Evolutionary conservation across 2,113 vertebrate species (phyloP), one percentile per base, ranked within the genome.

Genomic region (Mastomys coucha): DNA sequence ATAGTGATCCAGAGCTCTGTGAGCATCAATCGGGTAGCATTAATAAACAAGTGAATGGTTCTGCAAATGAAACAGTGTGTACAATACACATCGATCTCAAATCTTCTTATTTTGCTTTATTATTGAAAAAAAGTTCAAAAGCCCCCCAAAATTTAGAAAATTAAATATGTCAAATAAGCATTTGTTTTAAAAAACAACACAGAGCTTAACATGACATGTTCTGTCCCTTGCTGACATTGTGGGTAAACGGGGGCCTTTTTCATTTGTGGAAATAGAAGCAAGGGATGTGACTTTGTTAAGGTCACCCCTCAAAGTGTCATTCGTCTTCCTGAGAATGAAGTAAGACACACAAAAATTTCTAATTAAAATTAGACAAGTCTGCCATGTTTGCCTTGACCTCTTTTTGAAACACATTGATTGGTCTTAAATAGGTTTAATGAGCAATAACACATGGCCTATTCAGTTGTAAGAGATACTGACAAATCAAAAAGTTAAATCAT

Each of bases 401-500:
- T 65, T 65, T 72, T 42, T 51, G 31, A 88, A 85, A 60, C 58
- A 67, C 39, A n/a, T n/a, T 88, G 9, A 10, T 33, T 45, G n/a
- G 36, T 51, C 67, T 86, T 36, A 75, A 72, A 16, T 42, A 78
- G 53, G 2, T 49, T 76, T 94, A 93, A 69, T 94, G 39, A 94
- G 28, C 75, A 91, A 9, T 60, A 88, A 33, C 4, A 86, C 56
- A 20, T 93, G 80, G 33, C 6, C 76, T 93, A 81, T 65, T 88
- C 73, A 67, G 13, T 82, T 77, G 22, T 73, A 63, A 96, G 93
- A n/a, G 9, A 91, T 77, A 88, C 63, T 85, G 42, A 4, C 36
- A 96, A 90, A 73, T 56, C 56, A 33, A 88, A 77, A 78, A 94
- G 22, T 42, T 60, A 14, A 92, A 91, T 89, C 42, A 45, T 85